phyloP scores from a whole-genome alignment of 2,888 invertebrate genomes.

The Caenorhabditis macrosperma region DNA sequence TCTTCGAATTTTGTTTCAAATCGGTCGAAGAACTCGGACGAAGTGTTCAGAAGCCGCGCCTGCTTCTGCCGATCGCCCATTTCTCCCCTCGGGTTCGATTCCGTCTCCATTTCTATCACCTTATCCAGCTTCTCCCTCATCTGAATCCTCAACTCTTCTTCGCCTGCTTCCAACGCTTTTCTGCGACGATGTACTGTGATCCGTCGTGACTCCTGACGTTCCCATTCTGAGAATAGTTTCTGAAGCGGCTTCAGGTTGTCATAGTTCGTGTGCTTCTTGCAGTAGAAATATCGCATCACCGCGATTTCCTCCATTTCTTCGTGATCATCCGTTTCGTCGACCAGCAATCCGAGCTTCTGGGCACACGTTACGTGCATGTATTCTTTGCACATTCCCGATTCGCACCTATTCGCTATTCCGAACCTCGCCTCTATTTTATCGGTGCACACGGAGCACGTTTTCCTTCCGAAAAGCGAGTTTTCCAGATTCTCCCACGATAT shows the following conservation, averaged over 20 bases:
- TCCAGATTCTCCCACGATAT: conserved; percentile 96
- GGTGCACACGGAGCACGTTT: conserved; percentile 91
- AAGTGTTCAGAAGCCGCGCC: conserved; percentile 57
- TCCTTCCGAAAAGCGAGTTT: conserved; percentile 96
- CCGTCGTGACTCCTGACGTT: conserved; percentile 13
- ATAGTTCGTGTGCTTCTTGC: conserved; percentile 68
- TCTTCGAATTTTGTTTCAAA: conserved; percentile 59
- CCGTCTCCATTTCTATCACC: neutral
- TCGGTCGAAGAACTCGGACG: conserved; percentile 50
- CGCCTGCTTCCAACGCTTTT: conserved; percentile 56
- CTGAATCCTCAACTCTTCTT: conserved; percentile 55
- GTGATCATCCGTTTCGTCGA: conserved; percentile 70
- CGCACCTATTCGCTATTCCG: conserved; percentile 96
- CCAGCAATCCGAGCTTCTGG: conserved; percentile 69
- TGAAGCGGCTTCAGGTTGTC: conserved; percentile 30
- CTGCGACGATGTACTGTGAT: conserved; percentile 30
- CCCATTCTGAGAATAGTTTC: conserved; percentile 9
- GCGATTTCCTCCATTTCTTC: conserved; percentile 29
- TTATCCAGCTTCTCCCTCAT: conserved; percentile 27
- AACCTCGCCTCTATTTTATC: conserved; percentile 91
- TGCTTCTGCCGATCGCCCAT: conserved; percentile 19
- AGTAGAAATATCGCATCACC: conserved; percentile 70
- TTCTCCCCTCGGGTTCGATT: neutral
- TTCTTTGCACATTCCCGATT: conserved; percentile 97
- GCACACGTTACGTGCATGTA: conserved; percentile 96